phyloP scores from a whole-genome alignment of 2,113 vertebrate species.

The Athene noctua region DNA sequence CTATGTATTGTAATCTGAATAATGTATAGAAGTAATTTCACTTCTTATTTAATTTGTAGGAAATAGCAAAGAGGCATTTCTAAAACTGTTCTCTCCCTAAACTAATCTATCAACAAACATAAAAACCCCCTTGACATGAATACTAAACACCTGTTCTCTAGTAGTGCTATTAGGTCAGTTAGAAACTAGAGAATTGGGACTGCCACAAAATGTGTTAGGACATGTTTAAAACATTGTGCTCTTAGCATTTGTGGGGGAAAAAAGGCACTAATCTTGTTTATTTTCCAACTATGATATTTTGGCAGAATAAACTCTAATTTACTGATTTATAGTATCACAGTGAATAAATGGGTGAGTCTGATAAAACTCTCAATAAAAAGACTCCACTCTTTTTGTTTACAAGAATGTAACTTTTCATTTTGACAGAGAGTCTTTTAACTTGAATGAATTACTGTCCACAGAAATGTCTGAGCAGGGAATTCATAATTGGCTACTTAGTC shows the following conservation, averaged over 20 bases:
- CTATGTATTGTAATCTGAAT: background rate
- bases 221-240: background rate
- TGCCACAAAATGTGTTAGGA: background rate
- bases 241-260: background rate
- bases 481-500: slow-evolving; percentile 10
- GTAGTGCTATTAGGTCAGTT: background rate
- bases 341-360: background rate
- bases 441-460: background rate
- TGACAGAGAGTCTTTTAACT: background rate
- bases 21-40: background rate
- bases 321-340: background rate
- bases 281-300: background rate
- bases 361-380: background rate
- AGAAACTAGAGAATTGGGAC: background rate
- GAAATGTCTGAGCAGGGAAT: slow-evolving; percentile 24
- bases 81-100: background rate
- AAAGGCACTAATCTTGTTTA: background rate
- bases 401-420: background rate
- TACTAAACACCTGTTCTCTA: background rate
- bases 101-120: background rate
- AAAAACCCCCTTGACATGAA: accelerated
- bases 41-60: background rate
- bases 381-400: background rate
- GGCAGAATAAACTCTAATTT: background rate
- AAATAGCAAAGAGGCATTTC: background rate